Base-by-base conservation (phyloP, 2,113 vertebrate genomes). In the Cricetomys ansorgei region DNA sequence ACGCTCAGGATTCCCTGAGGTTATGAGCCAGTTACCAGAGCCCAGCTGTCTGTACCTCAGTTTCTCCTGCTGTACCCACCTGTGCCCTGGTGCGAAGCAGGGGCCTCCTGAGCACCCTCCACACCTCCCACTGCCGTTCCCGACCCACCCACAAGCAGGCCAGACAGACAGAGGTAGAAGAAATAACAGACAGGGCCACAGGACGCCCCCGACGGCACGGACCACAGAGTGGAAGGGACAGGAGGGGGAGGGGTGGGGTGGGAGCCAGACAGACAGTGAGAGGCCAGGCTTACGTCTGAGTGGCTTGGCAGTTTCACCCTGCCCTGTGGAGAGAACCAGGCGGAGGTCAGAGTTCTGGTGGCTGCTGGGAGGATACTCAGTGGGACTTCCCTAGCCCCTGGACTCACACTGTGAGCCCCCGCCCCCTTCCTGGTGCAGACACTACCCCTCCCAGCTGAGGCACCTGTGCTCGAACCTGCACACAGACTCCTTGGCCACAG, bases 301-400 rank as follows among this genome's bases (percentile, higher is more conserved):
- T 99, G 99, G 98, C 98, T 98, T 98, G 98, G 98, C 95, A 98
- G 95, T 98, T 98, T 99, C 98, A 98, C 99, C 98, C 98, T 99
- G 98, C 98, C 98, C 99, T 99, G 98, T 97, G 98, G 97, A 99
- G 98, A 99, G 98, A 99, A 99, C 93, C 98, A 97, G 97, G 96
- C 2, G 98, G 98, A 98, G 97, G 97, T 98, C 98, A 98, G 95
- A 76, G 93, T 97, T 97, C 59, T 70, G 96, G 91, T 88, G 94
- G 92, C 89, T 83, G 70, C 73, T 81, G 65, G n/a, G 77, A 77
- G 75, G 96, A 40, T 29, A 75, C 29, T 92, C 67, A 88, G 85
- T 45, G 16, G 0, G 95, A 85, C 55, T 90, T 96, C 97, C 25
- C 0, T 92, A 89, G 23, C 0, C 92, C 80, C 77, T 86, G 43